These are phyloP conservation scores for Habrosyne pyritoides DNA, from an alignment of 2,888 invertebrate genomes.

Conservation along the genomic window DNA sequence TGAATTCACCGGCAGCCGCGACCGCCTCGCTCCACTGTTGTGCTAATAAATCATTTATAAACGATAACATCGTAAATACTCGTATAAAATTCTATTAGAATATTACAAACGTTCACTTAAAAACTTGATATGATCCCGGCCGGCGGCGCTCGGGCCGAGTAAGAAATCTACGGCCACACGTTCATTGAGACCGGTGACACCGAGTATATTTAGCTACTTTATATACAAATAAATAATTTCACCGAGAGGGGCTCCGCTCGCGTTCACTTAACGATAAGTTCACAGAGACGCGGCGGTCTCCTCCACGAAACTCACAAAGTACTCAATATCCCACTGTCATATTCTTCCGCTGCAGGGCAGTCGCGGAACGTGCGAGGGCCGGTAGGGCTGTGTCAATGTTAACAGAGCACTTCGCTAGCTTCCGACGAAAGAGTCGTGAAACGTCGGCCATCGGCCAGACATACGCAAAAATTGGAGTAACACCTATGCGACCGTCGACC, in stretches of 20 bases:
- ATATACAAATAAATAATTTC: background rate
- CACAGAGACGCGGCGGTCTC: too few species aligned
- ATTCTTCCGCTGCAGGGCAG: too few species aligned
- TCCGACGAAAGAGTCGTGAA: too few species aligned
- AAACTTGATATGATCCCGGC: background rate
- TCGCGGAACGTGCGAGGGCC: too few species aligned
- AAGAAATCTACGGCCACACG: background rate
- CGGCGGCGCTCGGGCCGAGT: background rate
- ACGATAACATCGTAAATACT: constrained; percentile 40
- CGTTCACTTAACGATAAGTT: background rate
- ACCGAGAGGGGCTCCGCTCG: background rate
- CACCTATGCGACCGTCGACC: too few species aligned
- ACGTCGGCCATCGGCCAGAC: too few species aligned
- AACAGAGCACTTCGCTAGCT: too few species aligned
- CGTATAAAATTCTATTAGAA: constrained; percentile 32
- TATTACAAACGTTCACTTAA: constrained; percentile 12
- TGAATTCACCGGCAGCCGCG: background rate
- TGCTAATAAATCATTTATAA: constrained; percentile 21
- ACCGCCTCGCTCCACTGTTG: constrained; percentile 10
- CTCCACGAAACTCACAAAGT: too few species aligned
- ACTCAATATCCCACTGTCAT: too few species aligned
- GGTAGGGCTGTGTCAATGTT: too few species aligned
- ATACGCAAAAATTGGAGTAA: too few species aligned
- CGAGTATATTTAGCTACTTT: background rate
- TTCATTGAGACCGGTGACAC: background rate